phyloP scores from a whole-genome alignment of 2,888 invertebrate genomes.

The Machimus atricapillus region DNA sequence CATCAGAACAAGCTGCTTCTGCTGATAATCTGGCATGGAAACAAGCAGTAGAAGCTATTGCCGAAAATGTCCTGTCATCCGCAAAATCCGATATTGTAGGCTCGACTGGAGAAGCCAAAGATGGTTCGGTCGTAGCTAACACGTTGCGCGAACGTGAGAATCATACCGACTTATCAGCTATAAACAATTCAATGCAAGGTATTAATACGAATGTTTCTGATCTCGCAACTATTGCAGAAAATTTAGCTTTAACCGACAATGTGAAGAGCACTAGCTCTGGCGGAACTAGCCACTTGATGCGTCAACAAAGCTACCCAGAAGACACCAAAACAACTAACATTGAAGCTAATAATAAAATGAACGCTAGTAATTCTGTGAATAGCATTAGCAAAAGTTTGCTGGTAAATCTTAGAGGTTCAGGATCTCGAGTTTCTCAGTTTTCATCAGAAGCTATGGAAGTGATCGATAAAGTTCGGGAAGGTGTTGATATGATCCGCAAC shows the following conservation, averaged over 20 bases:
- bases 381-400: conserved; percentile 57
- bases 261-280: conserved; percentile 14
- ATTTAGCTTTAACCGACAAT: conserved; percentile 73
- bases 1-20: conserved; percentile 94
- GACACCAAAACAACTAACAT: conserved; percentile 65
- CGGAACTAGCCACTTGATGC: conserved; percentile 50
- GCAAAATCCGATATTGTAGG: conserved; percentile 74
- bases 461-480: conserved; percentile 72
- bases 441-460: conserved; percentile 69
- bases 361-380: conserved; percentile 59
- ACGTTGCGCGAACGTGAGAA: conserved; percentile 67
- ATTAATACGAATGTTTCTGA: conserved; percentile 68
- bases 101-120: conserved; percentile 59
- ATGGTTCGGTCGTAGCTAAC: conserved; percentile 68
- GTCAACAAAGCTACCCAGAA: conserved; percentile 62
- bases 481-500: conserved; percentile 76
- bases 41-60: conserved; percentile 88
- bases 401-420: conserved; percentile 55
- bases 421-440: conserved; percentile 55
- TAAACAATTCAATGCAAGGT: conserved; percentile 74
- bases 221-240: conserved; percentile 87
- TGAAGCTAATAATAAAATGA: conserved; percentile 62
- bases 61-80: conserved; percentile 80
- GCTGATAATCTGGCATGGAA: conserved; percentile 90
- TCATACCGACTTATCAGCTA: conserved; percentile 72